These are phyloP conservation scores for Tragelaphus oryx DNA, from an alignment of 2,797 vertebrate species.

Conservation along the genomic window DNA sequence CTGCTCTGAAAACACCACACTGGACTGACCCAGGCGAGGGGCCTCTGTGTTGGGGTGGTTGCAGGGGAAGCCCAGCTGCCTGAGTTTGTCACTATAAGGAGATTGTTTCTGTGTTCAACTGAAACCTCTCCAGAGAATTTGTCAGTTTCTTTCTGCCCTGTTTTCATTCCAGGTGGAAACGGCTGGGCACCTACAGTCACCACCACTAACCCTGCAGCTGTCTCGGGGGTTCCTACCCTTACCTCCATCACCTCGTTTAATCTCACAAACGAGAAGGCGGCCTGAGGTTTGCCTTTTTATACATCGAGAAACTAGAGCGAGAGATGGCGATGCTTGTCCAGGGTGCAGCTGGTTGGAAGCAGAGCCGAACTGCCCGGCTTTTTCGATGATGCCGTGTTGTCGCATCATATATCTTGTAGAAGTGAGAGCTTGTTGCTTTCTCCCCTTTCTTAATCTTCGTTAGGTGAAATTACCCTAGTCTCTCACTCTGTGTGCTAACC, in stretches of 20 bases:
- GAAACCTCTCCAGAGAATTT: neutral
- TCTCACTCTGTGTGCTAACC: neutral
- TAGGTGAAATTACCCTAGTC: neutral
- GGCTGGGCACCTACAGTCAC: too few relatives aligned
- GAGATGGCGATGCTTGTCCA: neutral
- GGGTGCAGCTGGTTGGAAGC: neutral
- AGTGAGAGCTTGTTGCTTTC: neutral
- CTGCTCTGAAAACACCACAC: rapidly evolving
- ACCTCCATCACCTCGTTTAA: neutral
- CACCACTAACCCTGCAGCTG: rapidly evolving
- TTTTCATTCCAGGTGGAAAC: neutral
- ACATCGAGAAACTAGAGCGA: neutral
- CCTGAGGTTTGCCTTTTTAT: neutral
- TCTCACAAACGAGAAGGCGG: neutral
- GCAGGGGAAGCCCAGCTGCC: neutral
- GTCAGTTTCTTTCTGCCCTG: neutral
- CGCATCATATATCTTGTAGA: rapidly evolving
- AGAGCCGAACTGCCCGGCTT: neutral
- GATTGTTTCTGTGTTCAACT: neutral
- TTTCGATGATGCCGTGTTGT: rapidly evolving
- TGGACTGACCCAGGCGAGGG: neutral
- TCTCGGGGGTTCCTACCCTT: neutral
- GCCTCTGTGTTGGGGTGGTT: neutral
- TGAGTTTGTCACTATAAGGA: neutral
- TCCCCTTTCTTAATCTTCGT: neutral